A percentile compares a stretch with the other conserved stretches of the same genome.
These are phyloP conservation scores for Microtus agrestis DNA, from an alignment of 2,797 vertebrate genomes.

Conservation along the genomic window DNA sequence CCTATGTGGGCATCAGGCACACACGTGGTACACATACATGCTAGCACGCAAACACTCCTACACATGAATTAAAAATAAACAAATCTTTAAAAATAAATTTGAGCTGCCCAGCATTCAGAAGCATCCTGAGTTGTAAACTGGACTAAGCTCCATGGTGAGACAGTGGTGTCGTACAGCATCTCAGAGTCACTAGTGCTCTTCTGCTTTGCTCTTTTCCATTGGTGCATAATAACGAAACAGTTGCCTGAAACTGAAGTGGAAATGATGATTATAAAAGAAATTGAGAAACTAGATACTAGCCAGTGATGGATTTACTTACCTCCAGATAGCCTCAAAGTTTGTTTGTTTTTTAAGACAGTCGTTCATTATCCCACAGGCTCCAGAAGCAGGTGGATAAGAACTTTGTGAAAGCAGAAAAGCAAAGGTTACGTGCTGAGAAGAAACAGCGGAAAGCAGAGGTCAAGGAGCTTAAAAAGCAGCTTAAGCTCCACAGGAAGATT, in stretches of 20 bases:
- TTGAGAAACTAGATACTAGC: not conserved
- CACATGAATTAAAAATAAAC: not conserved
- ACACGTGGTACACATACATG: not conserved
- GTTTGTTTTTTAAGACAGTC: slow-evolving; percentile 7
- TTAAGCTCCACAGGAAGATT: slow-evolving; percentile 96
- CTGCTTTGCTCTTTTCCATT: not conserved
- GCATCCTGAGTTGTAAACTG: not conserved
- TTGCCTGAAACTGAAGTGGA: not conserved
- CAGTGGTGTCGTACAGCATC: too few species aligned
- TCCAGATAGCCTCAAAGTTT: not conserved
- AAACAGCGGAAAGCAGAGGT: slow-evolving; percentile 97
- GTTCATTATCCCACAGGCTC: slow-evolving; percentile 90
- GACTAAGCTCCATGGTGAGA: not conserved
- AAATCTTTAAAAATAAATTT: not conserved
- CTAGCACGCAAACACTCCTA: not conserved
- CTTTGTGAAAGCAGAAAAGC: slow-evolving; percentile 97
- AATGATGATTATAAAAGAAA: slow-evolving; percentile 18
- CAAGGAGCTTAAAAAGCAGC: slow-evolving; percentile 98
- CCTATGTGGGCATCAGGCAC: not conserved
- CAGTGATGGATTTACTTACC: not conserved
- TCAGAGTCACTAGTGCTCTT: not conserved
- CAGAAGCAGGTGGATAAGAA: slow-evolving; percentile 97
- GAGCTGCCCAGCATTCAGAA: not conserved
- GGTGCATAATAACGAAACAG: not conserved
- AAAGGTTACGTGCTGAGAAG: slow-evolving; percentile 96